Percentiles rank a stretch among this genome's conserved stretches.
These are phyloP conservation scores for Bugula neritina DNA, from an alignment of 2,888 invertebrate species.

Conservation along the genomic window DNA sequence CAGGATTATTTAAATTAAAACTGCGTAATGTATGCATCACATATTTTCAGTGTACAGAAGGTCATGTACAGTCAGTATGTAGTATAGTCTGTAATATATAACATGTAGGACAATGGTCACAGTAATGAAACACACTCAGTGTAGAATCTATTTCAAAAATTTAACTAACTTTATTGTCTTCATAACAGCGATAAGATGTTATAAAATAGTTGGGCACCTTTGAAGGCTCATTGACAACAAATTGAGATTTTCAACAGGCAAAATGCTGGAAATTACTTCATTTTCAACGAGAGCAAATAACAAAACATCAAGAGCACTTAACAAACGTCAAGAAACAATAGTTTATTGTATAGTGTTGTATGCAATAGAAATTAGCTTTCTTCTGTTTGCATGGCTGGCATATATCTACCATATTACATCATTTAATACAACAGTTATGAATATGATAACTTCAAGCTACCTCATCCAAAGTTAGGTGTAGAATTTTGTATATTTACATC, in stretches of 20 bases:
- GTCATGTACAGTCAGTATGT: no score
- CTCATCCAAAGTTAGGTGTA: no score
- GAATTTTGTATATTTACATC: no score
- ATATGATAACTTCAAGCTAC: no score
- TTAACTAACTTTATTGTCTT: slow-evolving; percentile 16
- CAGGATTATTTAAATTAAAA: no score
- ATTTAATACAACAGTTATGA: no score
- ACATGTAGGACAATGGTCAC: slow-evolving; percentile 7
- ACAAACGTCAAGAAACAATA: background rate
- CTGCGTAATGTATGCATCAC: no score
- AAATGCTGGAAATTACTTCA: slow-evolving; percentile 24
- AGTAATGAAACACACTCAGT: slow-evolving; percentile 20
- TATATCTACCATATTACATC: no score
- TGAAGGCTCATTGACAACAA: slow-evolving; percentile 25
- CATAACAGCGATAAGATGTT: slow-evolving; percentile 6
- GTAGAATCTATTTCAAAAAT: slow-evolving; percentile 23
- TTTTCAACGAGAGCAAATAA: slow-evolving; percentile 18
- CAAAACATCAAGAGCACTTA: background rate
- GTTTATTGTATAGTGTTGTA: background rate
- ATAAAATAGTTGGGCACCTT: slow-evolving; percentile 21
- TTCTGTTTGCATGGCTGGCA: no score
- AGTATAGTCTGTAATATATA: no score
- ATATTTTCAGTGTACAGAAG: no score
- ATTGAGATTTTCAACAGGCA: slow-evolving; percentile 25
- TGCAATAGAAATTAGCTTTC: slow-evolving; percentile 23